These are phyloP conservation scores for Synanthedon vespiformis DNA, from an alignment of 2,888 invertebrate genomes.

Conservation along the genomic window DNA sequence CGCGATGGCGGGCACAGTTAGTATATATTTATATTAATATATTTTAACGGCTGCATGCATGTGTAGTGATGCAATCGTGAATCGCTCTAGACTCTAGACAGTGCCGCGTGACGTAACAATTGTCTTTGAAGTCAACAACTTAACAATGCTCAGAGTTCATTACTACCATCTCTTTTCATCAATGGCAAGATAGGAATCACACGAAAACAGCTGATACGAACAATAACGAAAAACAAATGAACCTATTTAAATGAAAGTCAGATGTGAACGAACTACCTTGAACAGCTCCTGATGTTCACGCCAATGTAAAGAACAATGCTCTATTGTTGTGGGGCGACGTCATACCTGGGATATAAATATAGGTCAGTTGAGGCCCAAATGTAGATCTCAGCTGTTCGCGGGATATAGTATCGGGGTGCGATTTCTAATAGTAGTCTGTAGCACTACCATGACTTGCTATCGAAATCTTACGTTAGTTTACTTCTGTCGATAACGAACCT, in stretches of 20 bases:
- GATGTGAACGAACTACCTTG: conserved; percentile 67
- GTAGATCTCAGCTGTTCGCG: conserved; percentile 61
- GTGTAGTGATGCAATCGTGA: neutral
- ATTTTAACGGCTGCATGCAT: neutral
- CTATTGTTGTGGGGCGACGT: conserved; percentile 64
- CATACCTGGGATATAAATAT: conserved; percentile 66
- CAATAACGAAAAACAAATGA: conserved; percentile 65
- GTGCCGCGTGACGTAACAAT: conserved; percentile 23
- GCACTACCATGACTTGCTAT: no score
- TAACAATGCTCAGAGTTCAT: conserved; percentile 44
- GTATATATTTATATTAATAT: neutral
- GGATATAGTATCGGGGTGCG: conserved; percentile 14
- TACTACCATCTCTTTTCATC: conserved; percentile 51
- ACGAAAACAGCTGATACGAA: conserved; percentile 60
- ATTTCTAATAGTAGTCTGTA: no score
- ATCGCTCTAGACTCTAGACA: no score
- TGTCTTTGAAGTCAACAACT: conserved; percentile 13
- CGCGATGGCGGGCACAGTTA: no score
- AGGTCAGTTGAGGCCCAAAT: conserved; percentile 62
- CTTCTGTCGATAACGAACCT: no score
- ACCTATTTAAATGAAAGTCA: conserved; percentile 54
- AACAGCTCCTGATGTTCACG: conserved; percentile 59
- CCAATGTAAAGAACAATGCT: conserved; percentile 68
- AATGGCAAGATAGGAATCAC: conserved; percentile 50
- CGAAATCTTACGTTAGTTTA: no score